A percentile compares a stretch with the other conserved stretches of the same genome.
Conservation (phyloP, 1,140 invertebrate species). For the Aphelenchoides fujianensis region DNA sequence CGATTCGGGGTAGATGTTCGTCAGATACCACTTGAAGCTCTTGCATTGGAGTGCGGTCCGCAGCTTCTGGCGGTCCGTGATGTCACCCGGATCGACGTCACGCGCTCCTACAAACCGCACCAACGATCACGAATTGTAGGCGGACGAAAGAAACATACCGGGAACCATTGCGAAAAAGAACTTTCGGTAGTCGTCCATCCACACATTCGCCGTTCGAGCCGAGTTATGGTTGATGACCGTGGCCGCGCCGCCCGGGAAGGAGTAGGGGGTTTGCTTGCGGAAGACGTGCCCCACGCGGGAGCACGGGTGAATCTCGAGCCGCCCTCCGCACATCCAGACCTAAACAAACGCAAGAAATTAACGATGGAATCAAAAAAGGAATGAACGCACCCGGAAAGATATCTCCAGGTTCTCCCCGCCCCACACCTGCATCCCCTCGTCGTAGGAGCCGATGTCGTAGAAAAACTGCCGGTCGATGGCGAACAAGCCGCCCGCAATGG, state of each 20-base stretch:
- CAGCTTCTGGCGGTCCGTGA: slow-evolving; percentile 73
- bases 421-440: slow-evolving; percentile 95
- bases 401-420: slow-evolving; percentile 74
- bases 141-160: no score
- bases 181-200: slow-evolving; percentile 93
- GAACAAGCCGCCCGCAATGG: slow-evolving; percentile 29
- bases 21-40: slow-evolving; percentile 93
- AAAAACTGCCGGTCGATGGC: slow-evolving; percentile 23
- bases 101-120: no score
- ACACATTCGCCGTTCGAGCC: slow-evolving; percentile 61
- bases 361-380: no score
- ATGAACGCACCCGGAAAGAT: slow-evolving; percentile 64
- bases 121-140: no score
- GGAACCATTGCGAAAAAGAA: slow-evolving; percentile 97
- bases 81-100: slow-evolving; percentile 73
- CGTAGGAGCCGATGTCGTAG: slow-evolving; percentile 71
- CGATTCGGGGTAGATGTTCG: slow-evolving; percentile 93
- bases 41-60: slow-evolving; percentile 84
- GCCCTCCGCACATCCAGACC: slow-evolving; percentile 91
- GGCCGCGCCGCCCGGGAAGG: slow-evolving; percentile 84
- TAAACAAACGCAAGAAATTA: slow-evolving; percentile 75
- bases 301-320: slow-evolving; percentile 86
- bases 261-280: slow-evolving; percentile 87
- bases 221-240: slow-evolving; percentile 52
- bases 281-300: slow-evolving; percentile 81